Evolutionary conservation across 2,888 invertebrate species (phyloP), one percentile per base, ranked within the genome.

Genomic region (Drosophila suboccidentalis): DNA sequence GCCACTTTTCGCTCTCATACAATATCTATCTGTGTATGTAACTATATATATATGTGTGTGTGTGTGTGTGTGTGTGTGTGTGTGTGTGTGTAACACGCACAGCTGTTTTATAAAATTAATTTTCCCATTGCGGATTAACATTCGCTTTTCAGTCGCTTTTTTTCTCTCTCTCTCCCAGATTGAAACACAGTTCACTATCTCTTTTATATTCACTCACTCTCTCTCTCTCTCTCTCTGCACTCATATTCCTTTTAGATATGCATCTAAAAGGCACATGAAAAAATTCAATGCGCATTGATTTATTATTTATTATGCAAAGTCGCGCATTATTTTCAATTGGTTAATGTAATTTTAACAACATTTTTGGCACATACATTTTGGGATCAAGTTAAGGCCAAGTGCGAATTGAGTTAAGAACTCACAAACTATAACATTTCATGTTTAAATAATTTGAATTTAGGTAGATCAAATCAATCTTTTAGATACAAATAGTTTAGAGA

Each of bases 51-150:
- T 49, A 1, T 60, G 44, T 60, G 26, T 60, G 32, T 76, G 59
- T 66, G 32, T 44, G 54, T 41, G 26, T 49, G 15, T 41, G n/a
- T 46, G 3, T 62, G 46, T 60, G 36, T 62, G 32, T 76, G 53
- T 66, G 22, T 73, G 32, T 53, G 47, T 63, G 47, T 59, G 62
- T 58, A n/a, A 62, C 74, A 63, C 62, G 76, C 80, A 89, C 90
- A 91, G 91, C 85, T 91, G 91, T 91, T 90, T 85, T 83, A 82
- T 80, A 85, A 90, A 85, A 87, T 78, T 79, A 87, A 91, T 90
- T 91, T 91, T 91, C 91, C 89, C 91, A 91, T 72, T 90, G 86
- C 90, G 91, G 91, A 88, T 91, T 91, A 91, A 90, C 89, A 87
- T 87, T 87, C 57, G 57, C 36, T 57, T 57, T 86, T 87, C 78